A percentile compares a stretch with the other conserved stretches of the same genome.
phyloP scores from a whole-genome alignment of 2,113 vertebrate species.

The Rhinopomastus cyanomelas region DNA sequence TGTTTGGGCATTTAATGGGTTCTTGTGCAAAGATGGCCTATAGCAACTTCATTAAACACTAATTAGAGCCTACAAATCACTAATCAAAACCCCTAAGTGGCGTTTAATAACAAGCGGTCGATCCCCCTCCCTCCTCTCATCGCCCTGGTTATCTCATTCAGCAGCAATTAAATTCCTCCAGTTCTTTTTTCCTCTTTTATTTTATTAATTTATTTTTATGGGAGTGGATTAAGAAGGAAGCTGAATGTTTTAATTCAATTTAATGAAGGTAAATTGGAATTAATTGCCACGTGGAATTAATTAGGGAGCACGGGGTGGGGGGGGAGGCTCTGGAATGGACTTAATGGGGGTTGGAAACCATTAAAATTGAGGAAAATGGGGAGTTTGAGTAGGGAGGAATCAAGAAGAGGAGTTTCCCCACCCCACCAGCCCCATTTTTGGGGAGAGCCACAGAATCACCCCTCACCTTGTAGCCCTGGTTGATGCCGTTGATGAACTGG shows the following conservation, averaged over 20 bases:
- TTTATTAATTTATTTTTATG: no score
- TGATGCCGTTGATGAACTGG: conserved; percentile 98
- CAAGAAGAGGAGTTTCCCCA: not conserved
- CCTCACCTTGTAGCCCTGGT: conserved; percentile 97
- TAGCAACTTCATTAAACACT: conserved; percentile 80
- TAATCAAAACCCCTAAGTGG: conserved; percentile 84
- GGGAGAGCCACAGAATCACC: rapidly evolving
- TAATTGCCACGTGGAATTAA: conserved; percentile 78
- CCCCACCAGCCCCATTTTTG: rapidly evolving
- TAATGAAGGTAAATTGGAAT: conserved; percentile 81
- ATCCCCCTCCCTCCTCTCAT: conserved; percentile 48
- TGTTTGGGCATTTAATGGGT: conserved; percentile 70
- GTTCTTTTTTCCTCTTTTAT: conserved; percentile 56
- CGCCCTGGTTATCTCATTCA: conserved; percentile 75
- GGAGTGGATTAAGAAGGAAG: conserved; percentile 78
- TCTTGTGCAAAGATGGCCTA: conserved; percentile 73
- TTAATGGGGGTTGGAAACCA: not conserved
- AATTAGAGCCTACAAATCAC: conserved; percentile 82
- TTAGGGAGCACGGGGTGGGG: conserved; percentile 55
- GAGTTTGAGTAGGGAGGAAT: not conserved
- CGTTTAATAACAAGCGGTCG: conserved; percentile 74
- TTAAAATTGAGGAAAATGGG: not conserved
- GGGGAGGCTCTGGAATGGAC: no score
- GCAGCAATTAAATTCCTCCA: conserved; percentile 75
- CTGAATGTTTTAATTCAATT: conserved; percentile 80